phyloP scores from a whole-genome alignment of 2,113 vertebrate genomes.

The Mastomys coucha region DNA sequence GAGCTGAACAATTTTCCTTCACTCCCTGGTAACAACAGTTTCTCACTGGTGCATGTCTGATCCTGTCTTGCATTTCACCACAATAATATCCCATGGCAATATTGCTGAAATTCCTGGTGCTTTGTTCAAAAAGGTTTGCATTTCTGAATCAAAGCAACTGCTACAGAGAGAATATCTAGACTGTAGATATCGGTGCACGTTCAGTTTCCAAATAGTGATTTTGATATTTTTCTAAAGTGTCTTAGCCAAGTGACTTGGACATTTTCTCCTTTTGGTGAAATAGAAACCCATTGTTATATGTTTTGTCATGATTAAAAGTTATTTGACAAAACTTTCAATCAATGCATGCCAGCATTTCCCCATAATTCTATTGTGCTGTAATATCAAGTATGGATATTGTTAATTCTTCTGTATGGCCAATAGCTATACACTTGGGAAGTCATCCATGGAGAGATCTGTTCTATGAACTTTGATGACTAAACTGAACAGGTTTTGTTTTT shows the following conservation, averaged over 20 bases:
- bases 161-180: not conserved
- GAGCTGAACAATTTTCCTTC: conserved; percentile 38
- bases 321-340: not conserved
- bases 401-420: not conserved
- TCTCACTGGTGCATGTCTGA: not conserved
- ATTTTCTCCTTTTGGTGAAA: conserved; percentile 9
- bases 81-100: not conserved
- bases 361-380: conserved; percentile 4
- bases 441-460: not conserved
- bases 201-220: conserved; percentile 21
- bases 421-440: not conserved
- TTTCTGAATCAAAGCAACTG: not conserved
- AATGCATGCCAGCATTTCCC: not conserved
- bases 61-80: conserved; percentile 43
- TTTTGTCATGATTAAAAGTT: conserved; percentile 15
- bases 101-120: conserved; percentile 32
- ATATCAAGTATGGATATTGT: not conserved
- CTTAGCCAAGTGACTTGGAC: conserved; percentile 1
- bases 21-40: conserved; percentile 3
- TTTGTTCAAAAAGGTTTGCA: conserved; percentile 59
- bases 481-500: not conserved
- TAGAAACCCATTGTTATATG: not conserved
- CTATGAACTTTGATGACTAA: not conserved
- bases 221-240: conserved; percentile 29
- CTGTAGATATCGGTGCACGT: conserved; percentile 1